Evolutionary conservation across 2,888 invertebrate genomes (phyloP), one percentile per base, ranked within the genome.

Genomic region (Netelia melanura): DNA sequence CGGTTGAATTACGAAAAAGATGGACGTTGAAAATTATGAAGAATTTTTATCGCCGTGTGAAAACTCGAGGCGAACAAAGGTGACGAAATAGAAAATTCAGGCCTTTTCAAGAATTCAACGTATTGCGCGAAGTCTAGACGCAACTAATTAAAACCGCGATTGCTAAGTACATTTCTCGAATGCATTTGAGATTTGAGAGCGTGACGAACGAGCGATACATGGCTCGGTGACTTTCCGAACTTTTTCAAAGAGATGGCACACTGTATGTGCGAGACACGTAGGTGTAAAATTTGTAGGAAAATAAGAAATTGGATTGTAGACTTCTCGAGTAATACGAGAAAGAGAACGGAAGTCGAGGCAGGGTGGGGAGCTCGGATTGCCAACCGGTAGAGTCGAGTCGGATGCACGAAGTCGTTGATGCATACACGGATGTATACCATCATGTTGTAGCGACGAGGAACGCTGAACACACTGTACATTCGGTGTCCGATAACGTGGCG

Each of bases 401-500:
- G 43, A 71, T 23, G 68, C 52, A 65, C 38, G 23, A 54, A 44
- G 23, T 72, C 23, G 77, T 62, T n/a, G 17, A 58, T 77, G 77
- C 61, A 78, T 62, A 77, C 38, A 65, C 74, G 67, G 56, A 67
- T 67, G 71, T 61, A 58, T 80, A 70, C 48, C 52, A 38, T 38
- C 30, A 67, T 61, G 72, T 70, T 61, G 72, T 70, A 72, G 65
- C 71, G 71, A 38, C 80, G 67, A 75, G 54, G 38, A 80, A 79
- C 80, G 76, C 54, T 83, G 23, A 79, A 71, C 74, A 67, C 75
- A 70, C 76, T 48, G 52, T 58, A 68, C 61, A 48, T 65, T 74
- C 72, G 87, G 87, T 86, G 79, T 85, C 81, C 85, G 84, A 86
- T 87, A 86, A 84, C 86, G 80, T 30, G 65, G 85, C 86, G 81